phyloP scores from a whole-genome alignment of 1,140 invertebrate species.

The Gonatopus flavifemur region DNA sequence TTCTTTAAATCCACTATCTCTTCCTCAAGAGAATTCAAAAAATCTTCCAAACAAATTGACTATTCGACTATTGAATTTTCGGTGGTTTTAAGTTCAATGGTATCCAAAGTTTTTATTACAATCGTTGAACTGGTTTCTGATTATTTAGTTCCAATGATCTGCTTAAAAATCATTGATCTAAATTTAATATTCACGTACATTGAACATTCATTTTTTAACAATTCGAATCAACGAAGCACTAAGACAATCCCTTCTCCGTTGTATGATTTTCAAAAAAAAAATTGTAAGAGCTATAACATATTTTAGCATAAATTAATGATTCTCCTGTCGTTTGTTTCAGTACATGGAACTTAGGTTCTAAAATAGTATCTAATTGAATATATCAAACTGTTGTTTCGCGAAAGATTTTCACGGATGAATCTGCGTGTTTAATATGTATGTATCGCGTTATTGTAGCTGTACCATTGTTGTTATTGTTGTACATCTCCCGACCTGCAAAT shows the following conservation, averaged over 20 bases:
- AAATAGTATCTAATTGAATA: constrained; percentile 3
- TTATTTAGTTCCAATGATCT: no score
- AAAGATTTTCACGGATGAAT: constrained; percentile 59
- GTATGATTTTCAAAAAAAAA: background rate
- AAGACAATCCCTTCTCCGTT: background rate
- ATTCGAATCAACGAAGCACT: background rate
- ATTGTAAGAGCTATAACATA: background rate
- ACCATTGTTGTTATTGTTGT: constrained; percentile 41
- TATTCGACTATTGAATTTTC: no score
- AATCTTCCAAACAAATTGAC: no score
- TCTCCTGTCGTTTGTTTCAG: no score
- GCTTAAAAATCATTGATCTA: no score
- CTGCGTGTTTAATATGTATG: constrained; percentile 58
- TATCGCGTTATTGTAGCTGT: constrained; percentile 57
- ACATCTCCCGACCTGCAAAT: constrained; percentile 27
- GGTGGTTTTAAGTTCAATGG: no score
- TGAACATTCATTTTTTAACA: background rate
- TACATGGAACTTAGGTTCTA: no score
- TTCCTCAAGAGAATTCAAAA: no score
- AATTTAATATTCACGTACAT: constrained; percentile 1
- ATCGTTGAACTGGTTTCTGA: no score
- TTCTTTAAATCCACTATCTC: no score
- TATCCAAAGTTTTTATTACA: no score
- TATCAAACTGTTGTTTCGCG: constrained; percentile 60
- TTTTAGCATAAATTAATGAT: constrained; percentile 2